phyloP scores from a whole-genome alignment of 23 tunicate species.

The Ascidia mentula region DNA sequence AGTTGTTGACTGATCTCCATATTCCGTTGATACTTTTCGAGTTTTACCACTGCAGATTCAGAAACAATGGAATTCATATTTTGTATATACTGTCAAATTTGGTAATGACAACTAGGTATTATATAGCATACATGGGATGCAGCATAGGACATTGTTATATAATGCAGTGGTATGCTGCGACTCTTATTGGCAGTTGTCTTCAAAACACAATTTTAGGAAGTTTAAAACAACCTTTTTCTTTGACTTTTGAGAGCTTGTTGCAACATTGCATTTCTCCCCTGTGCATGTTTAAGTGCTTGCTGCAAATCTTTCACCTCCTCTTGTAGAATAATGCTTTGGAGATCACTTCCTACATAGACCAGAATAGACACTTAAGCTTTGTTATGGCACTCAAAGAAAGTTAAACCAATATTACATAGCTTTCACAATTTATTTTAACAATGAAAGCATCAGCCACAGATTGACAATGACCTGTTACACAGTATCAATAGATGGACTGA shows the following conservation, averaged over 20 bases:
- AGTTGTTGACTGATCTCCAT: background rate
- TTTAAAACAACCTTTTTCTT: too few species aligned
- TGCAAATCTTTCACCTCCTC: conserved; percentile 84
- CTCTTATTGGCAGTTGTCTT: too few species aligned
- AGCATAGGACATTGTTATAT: too few species aligned
- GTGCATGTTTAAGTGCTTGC: conserved; percentile 65
- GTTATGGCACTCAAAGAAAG: too few species aligned
- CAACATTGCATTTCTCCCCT: conserved; percentile 58
- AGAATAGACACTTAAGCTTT: too few species aligned
- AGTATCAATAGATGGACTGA: too few species aligned
- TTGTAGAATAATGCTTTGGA: conserved; percentile 61
- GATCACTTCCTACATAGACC: conserved; percentile 14
- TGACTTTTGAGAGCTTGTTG: conserved; percentile 37
- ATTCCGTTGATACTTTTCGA: background rate
- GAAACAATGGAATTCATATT: background rate
- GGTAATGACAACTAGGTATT: background rate
- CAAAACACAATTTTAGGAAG: too few species aligned
- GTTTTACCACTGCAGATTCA: conserved; percentile 15
- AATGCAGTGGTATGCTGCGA: too few species aligned
- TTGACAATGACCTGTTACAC: too few species aligned
- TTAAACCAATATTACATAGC: background rate
- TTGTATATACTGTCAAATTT: background rate
- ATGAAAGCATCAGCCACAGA: background rate
- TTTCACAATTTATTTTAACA: background rate
- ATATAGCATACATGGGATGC: background rate